Conservation (phyloP, 2,888 invertebrate genomes). For the Lycaena phlaeas region DNA sequence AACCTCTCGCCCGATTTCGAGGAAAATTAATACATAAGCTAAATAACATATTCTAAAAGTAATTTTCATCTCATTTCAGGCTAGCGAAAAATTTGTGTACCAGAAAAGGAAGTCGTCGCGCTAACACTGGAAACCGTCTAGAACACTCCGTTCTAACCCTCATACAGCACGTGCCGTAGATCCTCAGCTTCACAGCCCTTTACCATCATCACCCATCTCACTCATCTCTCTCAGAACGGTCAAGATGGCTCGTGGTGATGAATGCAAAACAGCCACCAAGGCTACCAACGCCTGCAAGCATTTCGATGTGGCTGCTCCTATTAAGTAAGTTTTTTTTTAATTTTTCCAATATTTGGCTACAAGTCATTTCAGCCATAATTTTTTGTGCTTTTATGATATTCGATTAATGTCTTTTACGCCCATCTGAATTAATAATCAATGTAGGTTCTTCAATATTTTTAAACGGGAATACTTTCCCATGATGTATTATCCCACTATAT, state of each 20-base stretch:
- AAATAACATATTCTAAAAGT: too few species aligned
- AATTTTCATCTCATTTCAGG: constrained; percentile 60
- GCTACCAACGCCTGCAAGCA: constrained; percentile 58
- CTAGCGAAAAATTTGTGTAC: constrained; percentile 87
- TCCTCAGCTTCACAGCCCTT: constrained; percentile 24
- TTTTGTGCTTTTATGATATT: too few species aligned
- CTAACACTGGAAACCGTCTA: constrained; percentile 87
- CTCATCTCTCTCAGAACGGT: constrained; percentile 30
- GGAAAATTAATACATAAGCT: too few species aligned
- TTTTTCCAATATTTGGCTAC: too few species aligned
- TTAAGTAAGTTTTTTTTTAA: constrained; percentile 41
- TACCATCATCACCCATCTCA: constrained; percentile 39
- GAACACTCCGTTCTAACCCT: constrained; percentile 88
- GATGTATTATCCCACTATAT: too few species aligned
- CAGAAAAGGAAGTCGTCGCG: constrained; percentile 86
- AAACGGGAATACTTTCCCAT: too few species aligned
- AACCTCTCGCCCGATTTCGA: too few species aligned
- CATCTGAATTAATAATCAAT: too few species aligned
- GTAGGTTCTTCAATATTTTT: too few species aligned
- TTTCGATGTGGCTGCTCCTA: constrained; percentile 47
- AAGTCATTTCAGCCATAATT: too few species aligned
- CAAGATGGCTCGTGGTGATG: constrained; percentile 66
- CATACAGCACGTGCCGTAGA: constrained; percentile 89
- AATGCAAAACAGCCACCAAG: constrained; percentile 56
- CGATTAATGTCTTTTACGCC: too few species aligned